Conservation (phyloP, 37 sponge, comb jelly and placozoan species). For the Spongilla lacustris region DNA sequence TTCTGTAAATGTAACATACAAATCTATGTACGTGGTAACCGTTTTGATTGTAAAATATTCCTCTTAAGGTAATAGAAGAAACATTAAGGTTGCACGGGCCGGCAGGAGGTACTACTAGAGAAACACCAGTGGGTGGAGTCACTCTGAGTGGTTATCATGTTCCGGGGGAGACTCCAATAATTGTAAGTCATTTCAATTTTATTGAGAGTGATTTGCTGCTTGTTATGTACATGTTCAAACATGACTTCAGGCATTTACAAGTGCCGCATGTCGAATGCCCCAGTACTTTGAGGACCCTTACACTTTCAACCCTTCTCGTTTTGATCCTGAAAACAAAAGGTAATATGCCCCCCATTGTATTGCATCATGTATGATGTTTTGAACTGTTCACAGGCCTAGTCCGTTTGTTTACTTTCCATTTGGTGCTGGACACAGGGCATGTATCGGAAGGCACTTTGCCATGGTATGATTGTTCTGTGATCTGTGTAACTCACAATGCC, state of each 20-base stretch:
- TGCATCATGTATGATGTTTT: background rate
- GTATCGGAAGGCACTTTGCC: conserved; percentile 32
- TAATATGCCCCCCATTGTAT: no score
- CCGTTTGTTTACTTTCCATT: conserved; percentile 16
- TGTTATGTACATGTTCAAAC: background rate
- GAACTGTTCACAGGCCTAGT: conserved; percentile 11
- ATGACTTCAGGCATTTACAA: no score
- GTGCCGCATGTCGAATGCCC: background rate
- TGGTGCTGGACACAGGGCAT: conserved; percentile 24
- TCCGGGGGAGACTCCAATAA: background rate
- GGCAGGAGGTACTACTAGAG: background rate
- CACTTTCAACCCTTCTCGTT: background rate
- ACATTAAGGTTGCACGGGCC: conserved; percentile 19
- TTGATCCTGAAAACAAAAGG: conserved; percentile 15
- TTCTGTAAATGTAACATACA: no score
- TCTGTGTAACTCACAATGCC: no score
- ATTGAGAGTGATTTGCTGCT: background rate
- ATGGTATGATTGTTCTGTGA: background rate
- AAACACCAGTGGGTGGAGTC: background rate
- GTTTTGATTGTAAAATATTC: background rate
- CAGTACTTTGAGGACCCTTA: background rate
- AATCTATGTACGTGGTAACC: no score
- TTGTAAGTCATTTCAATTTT: background rate
- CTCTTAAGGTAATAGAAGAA: conserved; percentile 8
- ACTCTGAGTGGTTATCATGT: conserved; percentile 7